Base-by-base conservation (phyloP, 2,888 invertebrate genomes). In the Drosophila hamatofila region DNA sequence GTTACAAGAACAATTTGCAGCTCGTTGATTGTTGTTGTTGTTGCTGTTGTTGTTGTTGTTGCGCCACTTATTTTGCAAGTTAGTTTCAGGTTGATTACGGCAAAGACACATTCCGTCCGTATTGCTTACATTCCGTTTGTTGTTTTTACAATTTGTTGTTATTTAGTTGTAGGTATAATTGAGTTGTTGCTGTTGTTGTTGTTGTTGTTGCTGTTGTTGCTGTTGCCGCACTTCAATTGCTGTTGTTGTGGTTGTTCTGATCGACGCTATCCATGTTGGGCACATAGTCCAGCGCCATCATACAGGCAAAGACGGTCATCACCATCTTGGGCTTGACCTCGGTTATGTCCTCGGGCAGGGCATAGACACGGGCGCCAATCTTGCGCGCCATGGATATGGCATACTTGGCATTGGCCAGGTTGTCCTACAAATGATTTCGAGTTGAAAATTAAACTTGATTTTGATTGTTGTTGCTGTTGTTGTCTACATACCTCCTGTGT, bases 261-360 rank as follows among this genome's bases (percentile, higher is more conserved):
- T 91, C 93, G 30, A 93, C 92, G 74, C 92, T 93, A 72, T 96
- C 97, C 96, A 97, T 96, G 91, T 96, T 95, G 79, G 98, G 98
- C 90, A 98, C 95, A 93, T 98, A 98, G 94, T 98, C 99, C 91
- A 97, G 95, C 33, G 98, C 98, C 99, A 99, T 99, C 90, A 99
- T 95, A 92, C 99, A 99, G 33, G 99, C 99, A 94, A 99, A 99
- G 82, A 99, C 97, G 5, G 99, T 99, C 99, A 99, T 98, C 69
- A 99, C 97, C 98, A 99, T 98, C 94, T 99, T 99, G 65, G 96
- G 97, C 93, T 99, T 99, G 25, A 98, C 96, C 94, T 99, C 99
- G 41, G 98, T 97, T 91, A 99, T 99, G 94, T 99, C 99, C 93
- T 99, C 99, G 18, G 99, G 99, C 70, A 99, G 94, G 9, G 99